phyloP scores from a whole-genome alignment of 2,797 vertebrate genomes.

The Pangasius krempfi region DNA sequence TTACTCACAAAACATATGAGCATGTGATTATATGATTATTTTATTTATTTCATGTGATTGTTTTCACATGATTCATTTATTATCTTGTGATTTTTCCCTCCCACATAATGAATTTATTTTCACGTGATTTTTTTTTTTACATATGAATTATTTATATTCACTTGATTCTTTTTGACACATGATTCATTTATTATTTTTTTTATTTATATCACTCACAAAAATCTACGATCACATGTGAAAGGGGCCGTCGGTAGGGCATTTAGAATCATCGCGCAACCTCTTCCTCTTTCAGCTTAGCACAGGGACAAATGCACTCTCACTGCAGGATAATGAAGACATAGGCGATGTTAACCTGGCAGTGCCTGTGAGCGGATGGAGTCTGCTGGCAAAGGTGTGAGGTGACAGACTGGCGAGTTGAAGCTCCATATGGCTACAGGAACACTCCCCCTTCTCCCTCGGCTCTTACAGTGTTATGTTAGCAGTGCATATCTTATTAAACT shows the following conservation, averaged over 20 bases:
- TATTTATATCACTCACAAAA: not conserved
- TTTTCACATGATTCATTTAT: not conserved
- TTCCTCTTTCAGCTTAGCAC: not conserved
- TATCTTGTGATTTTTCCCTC: not conserved
- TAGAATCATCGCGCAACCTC: constrained; percentile 7
- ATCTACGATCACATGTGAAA: not conserved
- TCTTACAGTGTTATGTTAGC: not conserved
- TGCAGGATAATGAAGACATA: constrained; percentile 55
- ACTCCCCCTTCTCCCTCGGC: constrained; percentile 8
- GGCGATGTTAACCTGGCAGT: constrained; percentile 41
- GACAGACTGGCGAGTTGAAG: constrained; percentile 44
- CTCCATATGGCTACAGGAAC: constrained; percentile 54
- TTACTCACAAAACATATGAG: not conserved
- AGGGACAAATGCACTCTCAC: constrained; percentile 10
- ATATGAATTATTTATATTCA: not conserved
- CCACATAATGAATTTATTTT: not conserved
- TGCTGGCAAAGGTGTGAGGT: constrained; percentile 54
- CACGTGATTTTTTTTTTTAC: not conserved
- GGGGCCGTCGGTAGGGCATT: not conserved
- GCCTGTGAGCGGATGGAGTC: constrained; percentile 36
- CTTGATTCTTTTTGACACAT: not conserved
- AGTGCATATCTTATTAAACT: not conserved
- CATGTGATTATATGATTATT: not conserved
- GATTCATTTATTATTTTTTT: not conserved
- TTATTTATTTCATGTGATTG: not conserved